Conservation (phyloP, 2,888 invertebrate species). For the Agonopterix alstromeriana region DNA sequence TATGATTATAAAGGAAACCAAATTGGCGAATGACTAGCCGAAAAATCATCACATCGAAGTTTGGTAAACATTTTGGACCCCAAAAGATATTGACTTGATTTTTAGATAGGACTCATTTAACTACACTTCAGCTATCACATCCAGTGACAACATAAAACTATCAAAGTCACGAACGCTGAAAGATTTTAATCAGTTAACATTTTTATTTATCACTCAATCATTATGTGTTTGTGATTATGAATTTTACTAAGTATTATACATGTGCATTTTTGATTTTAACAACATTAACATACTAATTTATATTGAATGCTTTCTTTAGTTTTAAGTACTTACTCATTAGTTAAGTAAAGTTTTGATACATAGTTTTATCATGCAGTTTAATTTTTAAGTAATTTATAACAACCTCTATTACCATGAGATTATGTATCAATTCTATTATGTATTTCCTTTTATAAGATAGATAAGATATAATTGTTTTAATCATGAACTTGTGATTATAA, state of each 20-base stretch:
- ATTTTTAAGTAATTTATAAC: conserved; percentile 4
- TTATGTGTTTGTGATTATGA: conserved; percentile 51
- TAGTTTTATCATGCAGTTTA: conserved; percentile 36
- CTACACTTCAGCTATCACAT: conserved; percentile 14
- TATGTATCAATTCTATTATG: conserved; percentile 57
- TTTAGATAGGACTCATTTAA: conserved; percentile 47
- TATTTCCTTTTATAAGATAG: conserved; percentile 28
- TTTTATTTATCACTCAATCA: conserved; percentile 37
- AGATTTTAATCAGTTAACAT: conserved; percentile 71
- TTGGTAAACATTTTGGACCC: conserved; percentile 38
- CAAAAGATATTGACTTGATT: conserved; percentile 53
- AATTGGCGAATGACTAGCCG: conserved; percentile 37
- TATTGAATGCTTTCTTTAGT: conserved; percentile 47
- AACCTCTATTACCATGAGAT: conserved; percentile 33
- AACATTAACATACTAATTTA: conserved; percentile 67
- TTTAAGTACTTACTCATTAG: conserved; percentile 33
- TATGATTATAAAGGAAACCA: conserved; percentile 50
- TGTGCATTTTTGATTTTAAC: conserved; percentile 73
- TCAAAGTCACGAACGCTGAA: conserved; percentile 16
- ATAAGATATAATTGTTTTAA: conserved; percentile 51
- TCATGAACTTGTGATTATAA: conserved; percentile 68
- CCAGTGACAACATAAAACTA: neutral
- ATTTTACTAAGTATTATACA: conserved; percentile 27
- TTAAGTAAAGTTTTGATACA: conserved; percentile 51
- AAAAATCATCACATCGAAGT: conserved; percentile 37